Percentiles rank a stretch among this genome's conserved stretches.
Evolutionary conservation across 2,113 vertebrate genomes (phyloP).

Genomic region (Pedionomus torquatus): DNA sequence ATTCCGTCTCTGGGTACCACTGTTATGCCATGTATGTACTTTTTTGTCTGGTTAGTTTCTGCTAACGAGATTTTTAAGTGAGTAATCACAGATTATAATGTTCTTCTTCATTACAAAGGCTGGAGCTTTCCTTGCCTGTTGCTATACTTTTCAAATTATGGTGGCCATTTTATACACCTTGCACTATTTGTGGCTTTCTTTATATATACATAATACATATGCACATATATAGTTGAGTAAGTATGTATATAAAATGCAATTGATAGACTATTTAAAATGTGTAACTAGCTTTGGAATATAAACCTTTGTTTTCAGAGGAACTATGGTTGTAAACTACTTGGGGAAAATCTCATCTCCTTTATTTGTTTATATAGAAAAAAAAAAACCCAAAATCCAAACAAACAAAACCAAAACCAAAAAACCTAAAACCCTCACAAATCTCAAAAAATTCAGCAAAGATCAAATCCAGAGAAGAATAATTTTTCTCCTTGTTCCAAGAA

Average conservation of each 20-base stretch:
- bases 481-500: background rate
- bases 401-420: no score
- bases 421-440: no score
- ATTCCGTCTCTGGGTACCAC: background rate
- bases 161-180: background rate
- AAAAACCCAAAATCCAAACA: background rate
- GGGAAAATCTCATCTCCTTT: background rate
- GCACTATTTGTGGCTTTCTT: background rate
- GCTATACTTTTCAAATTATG: background rate
- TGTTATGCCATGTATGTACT: background rate
- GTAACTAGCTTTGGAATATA: background rate
- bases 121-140: background rate
- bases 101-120: background rate
- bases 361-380: background rate
- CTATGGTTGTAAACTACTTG: background rate
- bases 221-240: background rate
- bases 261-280: background rate
- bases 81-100: background rate
- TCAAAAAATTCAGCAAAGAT: background rate
- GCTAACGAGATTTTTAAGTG: background rate
- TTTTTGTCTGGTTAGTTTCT: background rate
- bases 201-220: background rate
- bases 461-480: background rate
- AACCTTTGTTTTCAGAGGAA: background rate
- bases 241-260: background rate